Evolutionary conservation across 2,113 vertebrate species (phyloP), one percentile per base, ranked within the genome.

Genomic region (Anguilla japonica): DNA sequence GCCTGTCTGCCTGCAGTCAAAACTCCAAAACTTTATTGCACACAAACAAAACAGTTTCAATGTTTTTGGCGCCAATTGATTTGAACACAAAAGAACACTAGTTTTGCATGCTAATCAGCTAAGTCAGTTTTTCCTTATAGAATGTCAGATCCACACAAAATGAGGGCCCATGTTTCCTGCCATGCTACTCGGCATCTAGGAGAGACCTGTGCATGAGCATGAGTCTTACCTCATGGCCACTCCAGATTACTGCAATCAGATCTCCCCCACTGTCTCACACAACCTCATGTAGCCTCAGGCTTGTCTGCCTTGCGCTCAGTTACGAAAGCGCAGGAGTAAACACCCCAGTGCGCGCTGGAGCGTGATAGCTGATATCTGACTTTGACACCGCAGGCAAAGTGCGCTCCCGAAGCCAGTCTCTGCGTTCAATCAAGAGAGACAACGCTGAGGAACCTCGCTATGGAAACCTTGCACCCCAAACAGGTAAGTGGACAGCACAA

Each of bases 351-450:
- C 56, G 34, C 57, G 20, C 26, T 3, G 20, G 4, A 20, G 22
- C 22, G n/a, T n/a, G 5, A 29, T 75, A n/a, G 26, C 71, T 22
- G 60, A 75, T 75, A 34, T 14, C 1, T 14, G 43, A 87, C n/a
- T 89, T 90, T 90, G 87, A 84, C 90, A 92, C 91, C 87, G 85
- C 93, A 99, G 98, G 98, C 87, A 96, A 97, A 90, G 96, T 96
- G 81, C 96, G 96, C 82, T 97, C 94, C 92, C 95, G 97, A 91
- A 99, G 98, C 93, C 97, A 99, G 92, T 97, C 96, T 86, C 95
- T 98, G 93, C 95, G 98, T 85, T 98, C 98, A 91, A 98, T 98
- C 92, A 97, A 96, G 91, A 95, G 96, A 41, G 98, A 98, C 46
- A 95, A 96, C 71, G 86, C 90, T 46, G 97, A 97, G 0, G 96